Base-by-base conservation (phyloP, 2,113 vertebrate species). In the Caretta caretta region DNA sequence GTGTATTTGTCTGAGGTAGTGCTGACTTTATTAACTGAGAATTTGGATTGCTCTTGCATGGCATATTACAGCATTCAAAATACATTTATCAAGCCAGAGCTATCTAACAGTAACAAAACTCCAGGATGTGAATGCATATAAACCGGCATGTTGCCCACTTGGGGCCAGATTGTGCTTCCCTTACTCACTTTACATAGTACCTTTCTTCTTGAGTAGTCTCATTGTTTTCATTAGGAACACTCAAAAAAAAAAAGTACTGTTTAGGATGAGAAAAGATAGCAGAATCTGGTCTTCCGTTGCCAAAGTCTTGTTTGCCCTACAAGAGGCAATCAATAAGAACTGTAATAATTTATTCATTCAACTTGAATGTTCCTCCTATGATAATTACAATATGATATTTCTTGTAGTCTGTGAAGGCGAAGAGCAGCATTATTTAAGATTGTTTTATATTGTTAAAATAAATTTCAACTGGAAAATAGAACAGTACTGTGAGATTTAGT, bases 161-260 rank as follows among this genome's bases (percentile, higher is more conserved):
- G 48, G 57, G 84, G 57, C 2, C 76, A 17, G 13, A 49, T 31
- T 87, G 29, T 87, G 13, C 76, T 29, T 1, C 54, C 22, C 3
- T 8, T 29, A 1, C 46, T 57, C 16, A 42, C 8, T 19, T 72
- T 92, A 20, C 56, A 2, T 20, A 78, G 42, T 17, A 59, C 1
- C 10, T 53, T 57, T 9, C 48, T 94, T 88, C 22, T 83, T 84
- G 10, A 35, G 50, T 7, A 80, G 65, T 38, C 5, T 42, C 38
- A 42, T 24, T 25, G n/a, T 24, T 75, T 75, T 75, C n/a, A 75
- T 20, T 24, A 24, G n/a, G 38, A 75, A 9, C 5, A 75, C 49
- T 57, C 25, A 27, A 11, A 11, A 6, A 53, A 86, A 79, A 49
- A 17, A 50, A 35, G 1, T 0, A 0, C 48, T 90, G 10, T 12